Base-by-base conservation (phyloP, 2,888 invertebrate species). In the Rosalia funebris region DNA sequence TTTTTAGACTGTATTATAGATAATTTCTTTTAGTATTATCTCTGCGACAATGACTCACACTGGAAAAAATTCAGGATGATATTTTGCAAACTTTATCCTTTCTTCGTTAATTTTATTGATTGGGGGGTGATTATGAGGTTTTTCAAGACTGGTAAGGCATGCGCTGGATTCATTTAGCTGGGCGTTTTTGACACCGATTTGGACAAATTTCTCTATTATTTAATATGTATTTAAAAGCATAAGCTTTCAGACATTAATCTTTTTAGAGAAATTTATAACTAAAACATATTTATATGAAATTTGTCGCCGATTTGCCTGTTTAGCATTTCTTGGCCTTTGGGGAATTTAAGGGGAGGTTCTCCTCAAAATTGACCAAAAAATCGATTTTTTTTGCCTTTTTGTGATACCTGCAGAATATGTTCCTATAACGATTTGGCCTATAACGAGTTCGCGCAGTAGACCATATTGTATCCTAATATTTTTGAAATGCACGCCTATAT, bases 281-380 rank as follows among this genome's bases (percentile, higher is more conserved):
- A 25, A 25, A 25, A 25, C 9, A 25, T 25, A 25, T n/a, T n/a
- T n/a, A n/a, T n/a, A n/a, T n/a, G n/a, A n/a, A n/a, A n/a, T n/a
- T n/a, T n/a, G n/a, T n/a, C n/a, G n/a, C n/a, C n/a, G 14, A 42
- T 15, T 42, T 7, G 42, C 42, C 42, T 42, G 42, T 15, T 42
- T 42, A 42, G 15, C 42, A 42, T 42, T 42, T 42, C 16, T 42
- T 2, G 42, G n/a, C n/a, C n/a, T n/a, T n/a, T n/a, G n/a, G n/a
- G n/a, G n/a, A n/a, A n/a, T n/a, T n/a, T n/a, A n/a, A n/a, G n/a
- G n/a, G n/a, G n/a, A n/a, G n/a, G n/a, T n/a, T n/a, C n/a, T n/a
- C n/a, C n/a, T n/a, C n/a, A n/a, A n/a, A n/a, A n/a, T n/a, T n/a
- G n/a, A n/a, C n/a, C n/a, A n/a, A n/a, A n/a, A n/a, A n/a, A n/a